Base-by-base conservation (phyloP, 2,888 invertebrate genomes). In the Tipula lateralis region DNA sequence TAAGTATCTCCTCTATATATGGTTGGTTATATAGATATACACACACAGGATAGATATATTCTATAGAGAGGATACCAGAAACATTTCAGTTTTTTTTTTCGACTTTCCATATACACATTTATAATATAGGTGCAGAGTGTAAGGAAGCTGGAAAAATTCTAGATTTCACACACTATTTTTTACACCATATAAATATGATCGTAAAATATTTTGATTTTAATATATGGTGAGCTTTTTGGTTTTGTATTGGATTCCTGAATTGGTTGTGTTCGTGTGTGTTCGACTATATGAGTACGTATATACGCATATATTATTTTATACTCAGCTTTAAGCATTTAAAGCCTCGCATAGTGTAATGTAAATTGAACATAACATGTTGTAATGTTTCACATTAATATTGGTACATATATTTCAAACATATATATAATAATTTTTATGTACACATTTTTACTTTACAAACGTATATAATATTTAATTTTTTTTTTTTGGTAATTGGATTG, bases 1-100 rank as follows among this genome's bases (percentile, higher is more conserved):
- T 82, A 82, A 82, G 82, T 82, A 82, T 32, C 82, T 82, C 5
- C 82, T 82, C 82, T 82, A 82, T 82, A 29, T 13, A 82, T 80
- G 80, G 80, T 16, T 66, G 16, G 3, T 3, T 39, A 44, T 16
- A 44, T 3, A 44, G 16, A 9, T 66, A 66, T 66, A 66, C 9
- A 24, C 24, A 66, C 12, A 66, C 9, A 66, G 66, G 24, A 24
- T 24, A 3, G 1, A 44, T 44, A 13, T 44, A n/a, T n/a, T n/a
- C n/a, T n/a, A 44, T n/a, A 44, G 1, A 39, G 66, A 19, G 66
- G 66, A 66, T 66, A 66, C 24, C 66, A 66, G 9, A 66, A 44
- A 66, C 9, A 24, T 66, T 66, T 66, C 24, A 3, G 6, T 66
- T 66, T 66, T 16, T 50, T 24, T 0, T 4, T 44, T 44, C 44